Evolutionary conservation across 2,888 invertebrate species (phyloP).

Genomic region (Conistra vaccinii): DNA sequence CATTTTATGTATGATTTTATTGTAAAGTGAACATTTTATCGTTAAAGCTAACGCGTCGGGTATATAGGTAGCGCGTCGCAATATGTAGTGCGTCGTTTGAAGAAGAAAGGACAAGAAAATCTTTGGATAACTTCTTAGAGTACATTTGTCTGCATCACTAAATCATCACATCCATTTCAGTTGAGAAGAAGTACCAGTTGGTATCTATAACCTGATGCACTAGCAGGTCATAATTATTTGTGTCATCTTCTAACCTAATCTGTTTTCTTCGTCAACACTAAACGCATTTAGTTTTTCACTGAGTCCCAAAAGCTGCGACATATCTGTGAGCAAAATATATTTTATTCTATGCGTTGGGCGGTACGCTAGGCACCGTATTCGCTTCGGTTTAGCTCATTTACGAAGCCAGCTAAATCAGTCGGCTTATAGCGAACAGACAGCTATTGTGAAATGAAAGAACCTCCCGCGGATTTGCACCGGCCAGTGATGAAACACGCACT

Average conservation of each 20-base stretch:
- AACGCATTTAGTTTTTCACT: neutral
- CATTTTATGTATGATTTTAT: neutral
- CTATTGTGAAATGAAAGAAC: slow-evolving; percentile 81
- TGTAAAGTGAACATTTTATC: neutral
- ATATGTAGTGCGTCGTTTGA: no score
- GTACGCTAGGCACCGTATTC: slow-evolving; percentile 77
- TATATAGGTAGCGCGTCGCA: no score
- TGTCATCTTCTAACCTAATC: neutral
- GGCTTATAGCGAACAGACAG: slow-evolving; percentile 74
- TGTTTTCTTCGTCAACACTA: neutral
- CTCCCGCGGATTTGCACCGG: slow-evolving; percentile 79
- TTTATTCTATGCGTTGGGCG: slow-evolving; percentile 77
- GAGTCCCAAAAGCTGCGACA: slow-evolving; percentile 30
- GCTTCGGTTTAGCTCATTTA: slow-evolving; percentile 82
- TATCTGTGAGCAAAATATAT: slow-evolving; percentile 55
- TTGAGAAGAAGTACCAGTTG: neutral
- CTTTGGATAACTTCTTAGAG: neutral
- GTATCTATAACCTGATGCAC: neutral
- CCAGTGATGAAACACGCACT: slow-evolving; percentile 79
- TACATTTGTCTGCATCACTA: neutral
- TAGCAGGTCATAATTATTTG: no score
- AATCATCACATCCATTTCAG: neutral
- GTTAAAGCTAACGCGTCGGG: no score
- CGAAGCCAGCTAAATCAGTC: slow-evolving; percentile 80
- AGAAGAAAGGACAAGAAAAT: neutral